Evolutionary conservation across 92 coral and sea anemone species (phyloP).

Genomic region (Palythoa caribaeorum): DNA sequence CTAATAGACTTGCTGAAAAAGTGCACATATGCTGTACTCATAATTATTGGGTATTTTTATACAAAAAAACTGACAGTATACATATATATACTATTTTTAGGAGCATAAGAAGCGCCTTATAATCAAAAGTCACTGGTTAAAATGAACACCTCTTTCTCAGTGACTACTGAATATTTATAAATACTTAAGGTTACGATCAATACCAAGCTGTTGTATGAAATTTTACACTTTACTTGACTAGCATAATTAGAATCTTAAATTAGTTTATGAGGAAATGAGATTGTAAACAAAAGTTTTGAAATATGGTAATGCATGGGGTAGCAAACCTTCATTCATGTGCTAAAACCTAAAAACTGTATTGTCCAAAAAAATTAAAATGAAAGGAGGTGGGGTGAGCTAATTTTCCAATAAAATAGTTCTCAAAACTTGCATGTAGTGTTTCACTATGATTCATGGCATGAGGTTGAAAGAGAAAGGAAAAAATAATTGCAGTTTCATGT

Average conservation of each 20-base stretch:
- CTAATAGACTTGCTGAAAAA: conserved; percentile 16
- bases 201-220: neutral
- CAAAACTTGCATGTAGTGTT: neutral
- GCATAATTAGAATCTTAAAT: neutral
- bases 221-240: conserved; percentile 1
- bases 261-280: neutral
- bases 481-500: neutral
- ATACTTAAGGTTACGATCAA: neutral
- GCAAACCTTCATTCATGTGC: neutral
- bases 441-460: neutral
- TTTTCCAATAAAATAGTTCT: neutral
- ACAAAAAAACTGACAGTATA: neutral
- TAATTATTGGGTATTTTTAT: neutral
- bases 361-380: neutral
- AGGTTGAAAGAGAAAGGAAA: neutral
- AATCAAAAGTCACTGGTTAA: conserved; percentile 54
- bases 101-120: conserved; percentile 59
- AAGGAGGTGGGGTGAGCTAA: neutral
- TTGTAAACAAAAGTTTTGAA: neutral
- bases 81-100: conserved; percentile 27
- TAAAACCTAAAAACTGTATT: neutral
- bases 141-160: neutral
- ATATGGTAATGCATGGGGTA: neutral
- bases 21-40: conserved; percentile 12
- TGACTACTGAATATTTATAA: neutral